These are phyloP conservation scores for Caenorhabditis sp. DNA, from an alignment of 2,888 invertebrate genomes.

Conservation along the genomic window DNA sequence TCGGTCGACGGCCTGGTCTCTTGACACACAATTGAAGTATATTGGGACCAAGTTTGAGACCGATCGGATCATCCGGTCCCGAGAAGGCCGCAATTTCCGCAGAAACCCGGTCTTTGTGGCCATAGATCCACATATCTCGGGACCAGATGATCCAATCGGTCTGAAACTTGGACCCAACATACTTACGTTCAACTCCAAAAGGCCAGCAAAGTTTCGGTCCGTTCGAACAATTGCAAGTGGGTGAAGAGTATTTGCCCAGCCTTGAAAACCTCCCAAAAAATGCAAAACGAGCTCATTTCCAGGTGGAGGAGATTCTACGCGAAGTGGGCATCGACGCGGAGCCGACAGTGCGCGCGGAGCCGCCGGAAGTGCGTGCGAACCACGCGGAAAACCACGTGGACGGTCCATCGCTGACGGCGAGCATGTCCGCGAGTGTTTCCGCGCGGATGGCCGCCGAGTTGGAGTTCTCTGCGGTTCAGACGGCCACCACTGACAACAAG, in stretches of 20 bases:
- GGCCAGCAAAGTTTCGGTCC: no score
- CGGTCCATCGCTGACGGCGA: slow-evolving; percentile 3
- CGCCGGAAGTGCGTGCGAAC: slow-evolving; percentile 33
- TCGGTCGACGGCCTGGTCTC: no score
- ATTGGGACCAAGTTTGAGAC: no score
- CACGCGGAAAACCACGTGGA: slow-evolving; percentile 17
- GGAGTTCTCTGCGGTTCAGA: slow-evolving; percentile 52
- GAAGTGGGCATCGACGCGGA: slow-evolving; percentile 61
- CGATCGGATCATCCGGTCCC: no score
- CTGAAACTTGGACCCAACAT: no score
- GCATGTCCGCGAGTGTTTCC: slow-evolving; percentile 26
- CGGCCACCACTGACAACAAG: slow-evolving; percentile 43
- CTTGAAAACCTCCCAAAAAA: not conserved
- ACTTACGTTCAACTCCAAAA: no score
- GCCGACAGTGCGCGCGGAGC: slow-evolving; percentile 27
- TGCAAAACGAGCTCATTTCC: not conserved
- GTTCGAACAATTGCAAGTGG: not conserved
- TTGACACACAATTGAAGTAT: no score
- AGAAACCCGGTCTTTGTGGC: no score
- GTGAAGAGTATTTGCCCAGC: no score
- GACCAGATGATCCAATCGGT: no score
- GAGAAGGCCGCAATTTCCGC: no score
- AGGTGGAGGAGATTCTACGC: slow-evolving; percentile 60
- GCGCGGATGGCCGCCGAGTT: slow-evolving; percentile 44
- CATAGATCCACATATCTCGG: no score